These are phyloP conservation scores for Nezara viridula DNA, from an alignment of 2,888 invertebrate genomes.

Conservation along the genomic window DNA sequence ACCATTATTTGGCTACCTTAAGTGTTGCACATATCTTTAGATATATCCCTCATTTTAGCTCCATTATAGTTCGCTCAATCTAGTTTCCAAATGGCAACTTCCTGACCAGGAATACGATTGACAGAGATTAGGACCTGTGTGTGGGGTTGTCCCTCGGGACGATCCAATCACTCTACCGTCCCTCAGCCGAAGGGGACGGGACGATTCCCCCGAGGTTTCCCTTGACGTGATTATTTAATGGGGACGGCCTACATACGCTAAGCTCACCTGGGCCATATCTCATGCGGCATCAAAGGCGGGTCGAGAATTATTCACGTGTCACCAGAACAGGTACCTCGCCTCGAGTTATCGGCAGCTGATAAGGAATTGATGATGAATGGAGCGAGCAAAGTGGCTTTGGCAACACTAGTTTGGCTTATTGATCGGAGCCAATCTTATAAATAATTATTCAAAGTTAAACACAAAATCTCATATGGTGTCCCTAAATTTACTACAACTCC, in stretches of 20 bases:
- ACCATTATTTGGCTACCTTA: too few relatives aligned
- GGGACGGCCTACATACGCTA: not conserved
- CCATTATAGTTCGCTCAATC: not conserved
- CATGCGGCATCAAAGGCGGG: slow-evolving; percentile 2
- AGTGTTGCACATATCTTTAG: too few relatives aligned
- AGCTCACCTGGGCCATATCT: slow-evolving; percentile 25
- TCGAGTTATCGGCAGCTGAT: not conserved
- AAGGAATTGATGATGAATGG: slow-evolving; percentile 11
- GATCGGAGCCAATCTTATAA: not conserved
- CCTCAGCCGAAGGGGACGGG: not conserved
- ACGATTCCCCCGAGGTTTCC: not conserved
- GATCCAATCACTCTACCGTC: not conserved
- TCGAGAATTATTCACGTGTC: slow-evolving; percentile 29
- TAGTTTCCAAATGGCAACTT: not conserved
- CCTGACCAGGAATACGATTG: not conserved
- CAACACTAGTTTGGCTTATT: not conserved
- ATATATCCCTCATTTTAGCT: too few relatives aligned
- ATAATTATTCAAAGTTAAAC: not conserved
- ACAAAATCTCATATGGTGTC: not conserved
- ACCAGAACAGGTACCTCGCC: not conserved
- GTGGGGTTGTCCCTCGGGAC: not conserved
- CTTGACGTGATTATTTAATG: slow-evolving; percentile 16
- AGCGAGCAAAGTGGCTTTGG: not conserved
- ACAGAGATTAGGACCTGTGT: not conserved
- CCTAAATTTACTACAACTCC: too few relatives aligned